A percentile compares a stretch with the other conserved stretches of the same genome.
phyloP scores from a whole-genome alignment of 2,888 invertebrate species.

The Diabrotica balteata region DNA sequence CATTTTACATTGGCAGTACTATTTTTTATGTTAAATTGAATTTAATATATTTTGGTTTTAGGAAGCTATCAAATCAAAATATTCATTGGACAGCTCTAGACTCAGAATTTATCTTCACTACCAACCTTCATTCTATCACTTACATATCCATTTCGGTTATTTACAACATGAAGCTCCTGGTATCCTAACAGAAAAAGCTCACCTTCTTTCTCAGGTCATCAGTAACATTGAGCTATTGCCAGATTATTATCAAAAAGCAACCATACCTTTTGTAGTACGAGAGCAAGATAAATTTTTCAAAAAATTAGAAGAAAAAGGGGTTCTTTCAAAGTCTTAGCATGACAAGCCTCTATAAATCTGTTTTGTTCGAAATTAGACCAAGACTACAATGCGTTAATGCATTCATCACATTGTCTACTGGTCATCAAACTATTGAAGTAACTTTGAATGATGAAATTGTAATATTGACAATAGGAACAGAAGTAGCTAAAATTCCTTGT shows the following conservation, averaged over 20 bases:
- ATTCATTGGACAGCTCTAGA: conserved; percentile 72
- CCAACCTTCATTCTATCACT: conserved; percentile 95
- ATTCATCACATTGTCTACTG: conserved; percentile 56
- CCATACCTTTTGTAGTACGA: conserved; percentile 80
- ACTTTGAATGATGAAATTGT: conserved; percentile 44
- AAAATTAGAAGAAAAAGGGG: conserved; percentile 68
- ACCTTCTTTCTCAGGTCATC: conserved; percentile 87
- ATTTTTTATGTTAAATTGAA: not conserved
- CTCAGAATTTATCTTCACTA: conserved; percentile 91
- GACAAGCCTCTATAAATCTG: conserved; percentile 55
- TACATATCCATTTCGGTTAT: conserved; percentile 92
- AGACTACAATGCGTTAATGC: conserved; percentile 68
- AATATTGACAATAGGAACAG: conserved; percentile 37
- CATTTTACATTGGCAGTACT: not conserved
- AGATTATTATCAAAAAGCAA: conserved; percentile 84
- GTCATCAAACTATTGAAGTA: conserved; percentile 42
- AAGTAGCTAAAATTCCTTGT: conserved; percentile 39
- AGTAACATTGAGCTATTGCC: conserved; percentile 83
- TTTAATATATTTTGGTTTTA: conserved; percentile 57
- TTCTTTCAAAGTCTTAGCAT: conserved; percentile 56
- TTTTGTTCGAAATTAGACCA: conserved; percentile 68
- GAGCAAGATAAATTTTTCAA: conserved; percentile 78
- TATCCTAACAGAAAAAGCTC: conserved; percentile 84
- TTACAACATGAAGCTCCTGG: conserved; percentile 83
- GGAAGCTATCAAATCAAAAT: conserved; percentile 80